Evolutionary conservation across 1,140 invertebrate species (phyloP), one percentile per base, ranked within the genome.

Genomic region (Babylonia areolata): DNA sequence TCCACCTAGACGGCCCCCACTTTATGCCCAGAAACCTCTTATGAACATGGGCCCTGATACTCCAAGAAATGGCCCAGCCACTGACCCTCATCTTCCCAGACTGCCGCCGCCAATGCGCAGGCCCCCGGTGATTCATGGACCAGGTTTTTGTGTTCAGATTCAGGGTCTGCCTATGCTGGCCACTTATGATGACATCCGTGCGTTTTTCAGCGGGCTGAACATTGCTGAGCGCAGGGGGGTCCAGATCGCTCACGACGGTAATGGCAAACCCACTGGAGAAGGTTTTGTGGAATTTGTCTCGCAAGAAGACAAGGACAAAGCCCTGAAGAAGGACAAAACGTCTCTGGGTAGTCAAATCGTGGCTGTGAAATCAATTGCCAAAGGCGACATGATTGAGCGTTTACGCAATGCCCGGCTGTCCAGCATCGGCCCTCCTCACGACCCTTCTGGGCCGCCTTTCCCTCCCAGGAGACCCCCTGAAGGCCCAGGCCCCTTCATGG

Each of bases 281-380:
- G 97, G 97, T 46, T 97, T 97, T 92, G 97, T 97, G 88, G 97
- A 98, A 92, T 98, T 98, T 91, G 94, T 95, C 15, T 95, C 95
- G 28, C 86, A 94, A 0, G 95, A 96, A 42, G 97, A 98, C 90
- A 97, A 97, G 2, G 94, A 95, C 20, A 94, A 95, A 82, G 97
- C 97, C 0, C 93, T 96, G 15, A 94, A 95, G 0, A 97, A 97
- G 51, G 88, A 88, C 75, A 87, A 88, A 64, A 86, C 82, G 54
- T 87, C 77, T 1, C 82, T 92, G 23, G 90, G 90, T 3, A 82
- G 87, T 37, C 84, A 90, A 42, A 88, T 95, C 0, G 94, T 98
- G 0, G 95, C 95, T 0, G 95, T 98, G 0, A 95, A 96, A 46
- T 88, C 96, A 0, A 96, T 98, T 2, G 93, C 95, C 12, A 95